Evolutionary conservation across 2,113 vertebrate genomes (phyloP), one percentile per base, ranked within the genome.

Genomic region (human (Homo sapiens)): DNA sequence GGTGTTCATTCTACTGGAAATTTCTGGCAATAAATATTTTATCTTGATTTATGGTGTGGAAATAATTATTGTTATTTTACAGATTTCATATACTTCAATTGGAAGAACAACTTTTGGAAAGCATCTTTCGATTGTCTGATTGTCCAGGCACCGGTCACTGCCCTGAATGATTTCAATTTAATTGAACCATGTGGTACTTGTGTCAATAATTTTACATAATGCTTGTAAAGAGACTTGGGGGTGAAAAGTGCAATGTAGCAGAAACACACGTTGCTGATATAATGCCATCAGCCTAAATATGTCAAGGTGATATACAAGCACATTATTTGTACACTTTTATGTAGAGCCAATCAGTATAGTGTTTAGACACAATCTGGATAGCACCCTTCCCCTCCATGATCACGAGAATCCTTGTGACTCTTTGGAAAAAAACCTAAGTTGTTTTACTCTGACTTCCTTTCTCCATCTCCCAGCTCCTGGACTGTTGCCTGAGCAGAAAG

Each of bases 11-110:
- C 97, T 98, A 98, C 98, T 98, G 98, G 98, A 98, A 98, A 98
- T 97, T 98, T 99, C 98, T 98, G 98, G 98, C 98, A 99, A 98
- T 98, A 99, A 98, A 98, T 98, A 98, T 98, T 96, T 98, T 98
- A 98, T 95, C 97, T 96, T 98, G 98, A 99, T 98, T 99, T 98
- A 98, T 98, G 95, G 96, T 88, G 66, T 85, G 97, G 98, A 98
- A 98, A 98, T 97, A 97, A 97, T 97, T 94, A 97, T 93, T 97
- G 93, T 96, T 97, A 93, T 96, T 97, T 98, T 95, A 97, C 43
- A 32, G 85, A 97, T 91, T 94, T 94, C 75, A 95, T 98, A 95
- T 95, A 98, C 96, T 98, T 98, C 95, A 90, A 98, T 96, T 98
- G 97, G 97, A 98, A 98, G 93, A 92, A 94, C 97, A 98, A 93